phyloP scores from a whole-genome alignment of 2,888 invertebrate species.

The Dicyrtomina minuta region DNA sequence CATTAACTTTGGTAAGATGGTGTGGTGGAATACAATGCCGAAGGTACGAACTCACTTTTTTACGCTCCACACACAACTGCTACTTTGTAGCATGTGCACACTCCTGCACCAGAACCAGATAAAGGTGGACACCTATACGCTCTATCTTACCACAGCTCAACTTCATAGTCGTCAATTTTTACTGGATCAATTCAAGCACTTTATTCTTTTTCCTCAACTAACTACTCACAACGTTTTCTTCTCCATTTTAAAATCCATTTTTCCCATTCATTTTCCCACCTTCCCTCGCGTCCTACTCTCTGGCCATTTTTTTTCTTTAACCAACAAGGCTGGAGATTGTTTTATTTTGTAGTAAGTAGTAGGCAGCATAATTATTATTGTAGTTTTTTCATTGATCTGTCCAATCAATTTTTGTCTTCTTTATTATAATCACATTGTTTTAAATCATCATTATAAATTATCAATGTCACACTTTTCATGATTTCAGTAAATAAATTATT shows the following conservation, averaged over 20 bases:
- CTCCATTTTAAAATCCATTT: not conserved
- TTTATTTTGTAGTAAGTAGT: too few species aligned
- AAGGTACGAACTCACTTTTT: slow-evolving; percentile 8
- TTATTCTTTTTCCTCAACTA: not conserved
- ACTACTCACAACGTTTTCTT: not conserved
- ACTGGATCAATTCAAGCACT: too few species aligned
- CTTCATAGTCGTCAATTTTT: slow-evolving; percentile 4
- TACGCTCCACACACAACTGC: not conserved
- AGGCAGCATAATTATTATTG: too few species aligned
- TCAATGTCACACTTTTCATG: too few species aligned
- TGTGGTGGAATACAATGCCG: slow-evolving; percentile 24
- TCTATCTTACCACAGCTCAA: slow-evolving; percentile 22
- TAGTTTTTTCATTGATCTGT: too few species aligned
- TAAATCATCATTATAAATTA: too few species aligned
- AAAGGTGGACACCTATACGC: slow-evolving; percentile 27
- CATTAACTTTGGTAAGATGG: slow-evolving; percentile 34
- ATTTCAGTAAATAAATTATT: too few species aligned
- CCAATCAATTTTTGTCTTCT: too few species aligned
- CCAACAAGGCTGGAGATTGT: too few species aligned
- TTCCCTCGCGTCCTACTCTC: not conserved
- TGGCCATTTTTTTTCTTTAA: not conserved
- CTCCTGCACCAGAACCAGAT: not conserved
- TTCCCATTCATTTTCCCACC: not conserved
- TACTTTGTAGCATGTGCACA: not conserved
- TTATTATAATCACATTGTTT: too few species aligned